Evolutionary conservation across 2,888 invertebrate genomes (phyloP), one percentile per base, ranked within the genome.

Genomic region (Anorthoa munda): DNA sequence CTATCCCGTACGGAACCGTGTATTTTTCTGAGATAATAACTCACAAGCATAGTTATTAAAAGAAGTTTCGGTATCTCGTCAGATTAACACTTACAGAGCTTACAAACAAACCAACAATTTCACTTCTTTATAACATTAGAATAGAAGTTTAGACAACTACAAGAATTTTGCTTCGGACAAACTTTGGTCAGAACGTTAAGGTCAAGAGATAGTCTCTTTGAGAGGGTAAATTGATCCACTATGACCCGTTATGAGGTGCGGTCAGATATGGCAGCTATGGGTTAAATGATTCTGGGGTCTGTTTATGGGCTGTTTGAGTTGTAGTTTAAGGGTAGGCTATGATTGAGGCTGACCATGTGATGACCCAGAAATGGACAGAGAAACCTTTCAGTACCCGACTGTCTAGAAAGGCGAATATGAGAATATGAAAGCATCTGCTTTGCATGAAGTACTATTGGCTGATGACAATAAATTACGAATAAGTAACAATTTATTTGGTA

Each of bases 251-350:
- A 71, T 60, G 21, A 46, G 67, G 61, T 78, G 78, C 60, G 79
- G 79, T 78, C 78, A 72, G 72, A 67, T 82, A 67, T 72, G 51
- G 53, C 56, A 45, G 67, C 55, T 48, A 53, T 58, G 21, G 82
- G 75, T 58, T 66, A 66, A 77, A 80, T 79, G 77, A 79, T 82
- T 82, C 55, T 77, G 21, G 66, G 61, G 65, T 48, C 70, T 55
- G 45, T 77, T 70, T 82, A 66, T 59, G 46, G 15, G 45, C 68
- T 51, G 53, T 81, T 50, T 69, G 65, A 66, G 75, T 66, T 66
- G 50, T 48, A 58, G 69, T 81, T 65, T 58, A 60, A 9, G 55
- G 61, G 51, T 26, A 7, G 17, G n/a, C 39, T 56, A 45, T 56
- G 55, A 66, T 73, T 77, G 74, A 31, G 31, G 55, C 15, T 12